Evolutionary conservation across 1,140 invertebrate genomes (phyloP), one percentile per base, ranked within the genome.

Genomic region (Drosophila chauvacae): DNA sequence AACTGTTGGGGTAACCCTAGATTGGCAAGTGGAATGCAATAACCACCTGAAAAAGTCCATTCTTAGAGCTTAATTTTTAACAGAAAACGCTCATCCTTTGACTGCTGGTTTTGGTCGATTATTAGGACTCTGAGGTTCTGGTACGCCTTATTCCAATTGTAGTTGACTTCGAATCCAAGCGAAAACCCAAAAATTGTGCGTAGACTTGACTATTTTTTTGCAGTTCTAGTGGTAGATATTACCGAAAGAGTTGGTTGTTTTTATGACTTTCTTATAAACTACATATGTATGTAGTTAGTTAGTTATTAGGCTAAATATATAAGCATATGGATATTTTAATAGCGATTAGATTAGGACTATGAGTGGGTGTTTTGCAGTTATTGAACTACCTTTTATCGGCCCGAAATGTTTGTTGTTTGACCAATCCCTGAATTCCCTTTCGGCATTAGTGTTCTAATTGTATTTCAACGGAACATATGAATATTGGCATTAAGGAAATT

Each of bases 81-180:
- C 41, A 66, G 60, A 62, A 63, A 68, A 45, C n/a, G 28, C 48
- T 13, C 4, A 23, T 65, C 33, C 20, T 53, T 78, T 62, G 35
- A 14, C 7, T 35, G 33, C 48, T 77, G 68, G 41, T 39, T 68
- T 28, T 14, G 37, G 11, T 7, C 5, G 35, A 14, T 66, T 56
- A 11, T 58, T 62, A 51, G 18, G 39, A 56, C 16, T 64, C 30
- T 64, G 60, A 56, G 30, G 44, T 20, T 26, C 14, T 48, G 65
- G 58, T 64, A 55, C 6, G 18, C 30, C 20, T n/a, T 9, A n/a
- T n/a, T 37, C 7, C 7, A 28, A 56, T 56, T 18, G 16, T 39
- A 39, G 23, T 28, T 55, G 26, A 9, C 4, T 9, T 30, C 16
- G 13, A 33, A 13, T 20, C 18, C 28, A 60, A 23, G 26, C 53